Conservation (phyloP, 2,113 vertebrate genomes). For the Daboia siamensis region DNA sequence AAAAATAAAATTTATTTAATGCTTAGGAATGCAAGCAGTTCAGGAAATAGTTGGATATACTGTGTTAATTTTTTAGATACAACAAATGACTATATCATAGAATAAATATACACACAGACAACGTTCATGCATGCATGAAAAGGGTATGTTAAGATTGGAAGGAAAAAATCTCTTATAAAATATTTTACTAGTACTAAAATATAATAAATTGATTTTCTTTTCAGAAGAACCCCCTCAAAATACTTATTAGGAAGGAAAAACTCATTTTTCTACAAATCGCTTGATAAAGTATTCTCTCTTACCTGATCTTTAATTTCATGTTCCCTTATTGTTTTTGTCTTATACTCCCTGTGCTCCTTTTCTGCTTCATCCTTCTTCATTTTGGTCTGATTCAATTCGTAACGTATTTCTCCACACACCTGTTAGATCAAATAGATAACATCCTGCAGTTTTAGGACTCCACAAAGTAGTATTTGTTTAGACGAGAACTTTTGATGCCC, state of each 20-base stretch:
- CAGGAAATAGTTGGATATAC: not conserved
- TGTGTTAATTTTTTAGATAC: conserved; percentile 42
- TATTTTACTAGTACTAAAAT: conserved; percentile 60
- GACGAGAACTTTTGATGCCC: conserved; percentile 75
- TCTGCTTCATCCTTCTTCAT: conserved; percentile 90
- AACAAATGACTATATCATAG: conserved; percentile 38
- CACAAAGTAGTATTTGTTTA: conserved; percentile 20
- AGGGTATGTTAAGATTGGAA: conserved; percentile 51
- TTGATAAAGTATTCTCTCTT: conserved; percentile 63
- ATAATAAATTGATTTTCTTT: conserved; percentile 36
- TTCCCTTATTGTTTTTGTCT: conserved; percentile 77
- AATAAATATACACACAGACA: not conserved
- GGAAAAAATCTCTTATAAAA: conserved; percentile 53
- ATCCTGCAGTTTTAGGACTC: conserved; percentile 56
- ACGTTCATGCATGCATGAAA: conserved; percentile 45
- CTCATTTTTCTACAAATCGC: conserved; percentile 52
- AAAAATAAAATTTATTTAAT: conserved; percentile 18
- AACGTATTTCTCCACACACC: conserved; percentile 87
- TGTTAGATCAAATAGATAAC: conserved; percentile 72
- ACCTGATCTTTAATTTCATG: conserved; percentile 88
- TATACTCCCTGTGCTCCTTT: conserved; percentile 84
- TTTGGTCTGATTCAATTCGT: conserved; percentile 83
- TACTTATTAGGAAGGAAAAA: conserved; percentile 53
- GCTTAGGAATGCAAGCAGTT: not conserved
- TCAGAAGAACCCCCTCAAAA: conserved; percentile 53